Evolutionary conservation across 2,888 invertebrate species (phyloP).

Genomic region (Ophion costatus): DNA sequence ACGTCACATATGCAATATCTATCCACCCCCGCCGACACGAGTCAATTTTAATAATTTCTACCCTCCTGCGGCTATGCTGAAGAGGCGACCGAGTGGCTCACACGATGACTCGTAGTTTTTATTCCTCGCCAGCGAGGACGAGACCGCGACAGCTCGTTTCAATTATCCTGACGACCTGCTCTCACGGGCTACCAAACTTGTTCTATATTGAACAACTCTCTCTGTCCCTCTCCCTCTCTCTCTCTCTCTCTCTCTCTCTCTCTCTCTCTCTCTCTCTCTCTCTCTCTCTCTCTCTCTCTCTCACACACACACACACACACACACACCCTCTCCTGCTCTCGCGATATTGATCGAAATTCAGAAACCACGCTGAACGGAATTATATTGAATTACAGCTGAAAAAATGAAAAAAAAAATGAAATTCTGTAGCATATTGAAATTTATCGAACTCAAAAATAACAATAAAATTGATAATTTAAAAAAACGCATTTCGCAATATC

Average conservation of each 20-base stretch:
- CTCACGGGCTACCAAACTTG: constrained; percentile 65
- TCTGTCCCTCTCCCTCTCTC: not conserved
- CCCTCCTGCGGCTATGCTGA: constrained; percentile 45
- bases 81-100: constrained; percentile 54
- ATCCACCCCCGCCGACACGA: constrained; percentile 62
- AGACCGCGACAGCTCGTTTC: constrained; percentile 70
- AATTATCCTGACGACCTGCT: constrained; percentile 73
- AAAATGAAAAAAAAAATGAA: constrained; percentile 19
- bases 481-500: too few species aligned
- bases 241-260: not conserved
- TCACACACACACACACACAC: too few species aligned
- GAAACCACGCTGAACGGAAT: constrained; percentile 16
- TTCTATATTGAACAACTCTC: constrained; percentile 44
- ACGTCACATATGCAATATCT: constrained; percentile 37
- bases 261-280: not conserved
- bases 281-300: not conserved
- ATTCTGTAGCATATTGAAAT: constrained; percentile 17
- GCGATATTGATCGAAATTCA: constrained; percentile 64
- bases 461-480: too few species aligned
- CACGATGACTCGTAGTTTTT: constrained; percentile 76
- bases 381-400: not conserved
- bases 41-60: constrained; percentile 79
- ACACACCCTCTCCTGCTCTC: not conserved
- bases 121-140: constrained; percentile 63
- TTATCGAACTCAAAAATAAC: constrained; percentile 8